Conservation (phyloP, 2,888 invertebrate genomes). For the Hermodice carunculata region DNA sequence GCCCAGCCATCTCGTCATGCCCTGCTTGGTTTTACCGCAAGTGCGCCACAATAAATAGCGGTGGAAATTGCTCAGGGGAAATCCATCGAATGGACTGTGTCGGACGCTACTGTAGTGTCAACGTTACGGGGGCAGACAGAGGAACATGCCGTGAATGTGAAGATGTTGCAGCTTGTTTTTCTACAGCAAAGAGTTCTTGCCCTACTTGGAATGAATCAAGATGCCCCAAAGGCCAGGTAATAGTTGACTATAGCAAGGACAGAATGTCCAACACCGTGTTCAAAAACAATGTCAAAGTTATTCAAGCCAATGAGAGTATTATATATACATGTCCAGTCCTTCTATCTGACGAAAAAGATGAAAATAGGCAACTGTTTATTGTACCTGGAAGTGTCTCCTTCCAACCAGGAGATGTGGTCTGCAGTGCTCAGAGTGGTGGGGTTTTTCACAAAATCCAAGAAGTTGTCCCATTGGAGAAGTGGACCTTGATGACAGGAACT, state of each 20-base stretch:
- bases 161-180: not conserved
- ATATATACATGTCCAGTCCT: constrained; percentile 1
- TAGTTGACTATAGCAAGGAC: not conserved
- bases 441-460: not conserved
- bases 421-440: not conserved
- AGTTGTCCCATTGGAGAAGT: not conserved
- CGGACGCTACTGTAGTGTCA: not conserved
- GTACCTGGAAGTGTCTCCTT: not conserved
- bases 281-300: not conserved
- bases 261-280: not conserved
- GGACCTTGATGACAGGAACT: not conserved
- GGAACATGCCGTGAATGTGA: not conserved
- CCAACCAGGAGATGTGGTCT: not conserved
- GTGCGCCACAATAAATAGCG: not conserved
- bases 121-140: not conserved
- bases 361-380: not conserved
- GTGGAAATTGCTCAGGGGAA: not conserved
- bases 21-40: not conserved
- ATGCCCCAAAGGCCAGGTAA: not conserved
- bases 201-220: not conserved
- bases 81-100: not conserved
- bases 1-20: not conserved
- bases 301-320: not conserved
- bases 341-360: not conserved
- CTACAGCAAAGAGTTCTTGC: not conserved